Evolutionary conservation across 2,888 invertebrate genomes (phyloP), one percentile per base, ranked within the genome.

Genomic region (Orchesellides sinensis): DNA sequence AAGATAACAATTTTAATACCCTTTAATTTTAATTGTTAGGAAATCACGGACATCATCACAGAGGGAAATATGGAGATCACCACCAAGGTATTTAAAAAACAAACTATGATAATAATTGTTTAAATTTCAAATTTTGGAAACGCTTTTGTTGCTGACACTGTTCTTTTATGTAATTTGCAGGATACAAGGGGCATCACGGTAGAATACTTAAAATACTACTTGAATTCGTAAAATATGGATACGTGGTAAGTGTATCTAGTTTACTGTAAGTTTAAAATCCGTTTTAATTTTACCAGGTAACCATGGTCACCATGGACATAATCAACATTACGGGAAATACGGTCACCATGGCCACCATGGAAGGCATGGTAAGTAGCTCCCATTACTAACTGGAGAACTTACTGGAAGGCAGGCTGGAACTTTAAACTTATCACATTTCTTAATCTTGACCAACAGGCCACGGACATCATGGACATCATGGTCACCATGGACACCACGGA

Each of bases 1-100:
- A n/a, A n/a, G n/a, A n/a, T n/a, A n/a, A n/a, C n/a, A n/a, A n/a
- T n/a, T n/a, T n/a, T n/a, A n/a, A n/a, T n/a, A n/a, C n/a, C n/a
- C n/a, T n/a, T n/a, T n/a, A n/a, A n/a, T n/a, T n/a, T n/a, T n/a
- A n/a, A n/a, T n/a, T n/a, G n/a, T n/a, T 35, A 63, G 66, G 69
- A 35, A 70, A 70, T 6, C 61, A 85, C 56, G 86, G 86, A 0
- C 75, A 86, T 45, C 75, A 86, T 29, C 63, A 78, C 40, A 59
- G 49, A 14, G 86, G 86, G 1, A 72, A 83, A 2, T 77, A 84
- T 56, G 47, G 83, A 32, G 77, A 85, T 52, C 77, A 84, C 45
- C 84, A 85, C 52, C 73, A 83, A 61, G 83, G 83, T 40, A 45
- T 14, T 40, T 66, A 17, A 21, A n/a, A 19, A 32, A 10, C 3